Conservation (phyloP, 2,797 vertebrate genomes). For the Catharus ustulatus region DNA sequence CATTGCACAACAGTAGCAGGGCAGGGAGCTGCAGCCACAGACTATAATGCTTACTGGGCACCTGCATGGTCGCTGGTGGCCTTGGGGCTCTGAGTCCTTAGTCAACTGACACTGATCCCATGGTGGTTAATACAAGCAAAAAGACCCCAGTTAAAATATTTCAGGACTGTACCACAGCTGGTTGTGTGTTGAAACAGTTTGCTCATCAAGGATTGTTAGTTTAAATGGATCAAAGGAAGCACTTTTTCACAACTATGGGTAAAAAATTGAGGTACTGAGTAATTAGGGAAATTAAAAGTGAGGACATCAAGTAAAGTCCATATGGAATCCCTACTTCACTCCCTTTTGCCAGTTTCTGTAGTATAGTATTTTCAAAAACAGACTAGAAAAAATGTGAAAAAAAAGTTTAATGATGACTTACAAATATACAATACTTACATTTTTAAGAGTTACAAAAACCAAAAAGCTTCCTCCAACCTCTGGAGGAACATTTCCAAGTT, state of each 20-base stretch:
- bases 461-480: constrained; percentile 5
- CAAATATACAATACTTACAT: constrained; percentile 69
- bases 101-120: neutral
- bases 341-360: neutral
- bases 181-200: neutral
- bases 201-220: neutral
- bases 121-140: neutral
- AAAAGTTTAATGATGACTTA: constrained; percentile 58
- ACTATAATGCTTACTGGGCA: accelerated
- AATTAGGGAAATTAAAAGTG: neutral
- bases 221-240: neutral
- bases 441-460: constrained; percentile 25
- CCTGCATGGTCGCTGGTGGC: accelerated
- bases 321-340: neutral
- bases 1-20: neutral
- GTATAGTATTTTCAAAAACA: neutral
- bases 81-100: neutral
- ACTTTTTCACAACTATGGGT: neutral
- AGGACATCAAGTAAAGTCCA: neutral
- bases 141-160: neutral
- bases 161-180: neutral
- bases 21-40: neutral
- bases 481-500: neutral
- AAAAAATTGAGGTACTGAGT: neutral
- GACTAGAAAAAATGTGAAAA: neutral